Conservation (phyloP, 1,140 invertebrate species). For the Mesaphorura yosii region DNA sequence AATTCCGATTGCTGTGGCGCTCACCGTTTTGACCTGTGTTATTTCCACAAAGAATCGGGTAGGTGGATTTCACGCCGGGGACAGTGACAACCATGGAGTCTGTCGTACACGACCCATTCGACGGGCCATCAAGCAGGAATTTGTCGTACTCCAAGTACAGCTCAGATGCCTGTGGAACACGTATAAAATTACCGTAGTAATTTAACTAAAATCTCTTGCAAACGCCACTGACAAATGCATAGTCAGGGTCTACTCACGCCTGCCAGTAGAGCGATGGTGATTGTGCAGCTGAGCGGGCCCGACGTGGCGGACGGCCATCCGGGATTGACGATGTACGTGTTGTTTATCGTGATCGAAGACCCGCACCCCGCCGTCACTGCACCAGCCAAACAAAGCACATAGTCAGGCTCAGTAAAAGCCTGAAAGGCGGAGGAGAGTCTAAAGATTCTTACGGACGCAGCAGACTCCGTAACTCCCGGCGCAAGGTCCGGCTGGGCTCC, state of each 20-base stretch:
- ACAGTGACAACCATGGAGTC: slow-evolving; percentile 16
- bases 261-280: slow-evolving; percentile 58
- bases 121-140: slow-evolving; percentile 20
- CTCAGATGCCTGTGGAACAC: slow-evolving; percentile 13
- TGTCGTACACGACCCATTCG: slow-evolving; percentile 19
- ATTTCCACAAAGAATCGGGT: slow-evolving; percentile 25
- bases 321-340: slow-evolving; percentile 73
- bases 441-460: slow-evolving; percentile 19
- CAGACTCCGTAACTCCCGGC: slow-evolving; percentile 30
- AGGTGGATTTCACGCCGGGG: neutral
- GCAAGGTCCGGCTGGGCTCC: slow-evolving; percentile 20
- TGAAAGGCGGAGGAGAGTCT: no score
- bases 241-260: slow-evolving; percentile 9
- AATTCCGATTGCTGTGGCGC: neutral
- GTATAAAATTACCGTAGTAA: neutral
- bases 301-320: slow-evolving; percentile 61
- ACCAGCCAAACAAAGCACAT: no score
- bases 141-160: slow-evolving; percentile 23
- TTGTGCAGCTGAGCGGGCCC: slow-evolving; percentile 44
- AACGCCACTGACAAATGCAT: neutral
- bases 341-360: slow-evolving; percentile 60
- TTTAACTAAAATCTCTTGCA: neutral
- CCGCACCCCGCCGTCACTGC: slow-evolving; percentile 65
- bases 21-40: slow-evolving; percentile 18
- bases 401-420: no score